Base-by-base conservation (phyloP, 2,113 vertebrate species). In the Chaenogobius annularis region DNA sequence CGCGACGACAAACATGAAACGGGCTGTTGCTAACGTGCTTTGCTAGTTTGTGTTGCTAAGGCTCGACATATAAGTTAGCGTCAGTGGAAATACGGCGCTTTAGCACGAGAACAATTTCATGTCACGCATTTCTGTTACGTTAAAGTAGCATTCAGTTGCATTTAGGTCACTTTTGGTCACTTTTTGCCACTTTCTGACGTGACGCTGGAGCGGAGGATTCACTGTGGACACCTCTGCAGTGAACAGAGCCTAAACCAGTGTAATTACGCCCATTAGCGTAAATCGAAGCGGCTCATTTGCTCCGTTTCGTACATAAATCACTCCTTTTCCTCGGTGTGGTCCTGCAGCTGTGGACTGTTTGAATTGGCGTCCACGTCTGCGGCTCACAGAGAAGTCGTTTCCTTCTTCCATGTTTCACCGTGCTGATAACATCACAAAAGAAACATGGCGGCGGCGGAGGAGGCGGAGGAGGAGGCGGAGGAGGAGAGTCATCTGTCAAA, bases 381-480 rank as follows among this genome's bases (percentile, higher is more conserved):
- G 73, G 72, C 82, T 86, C 85, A 90, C 90, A 89, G 74, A 70
- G 68, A 48, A 23, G 81, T 83, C 79, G 87, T 93, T 89, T 92
- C 89, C 90, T 83, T 74, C 83, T 74, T 81, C 79, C 84, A 90
- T 89, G 77, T 91, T 92, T 88, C 84, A 90, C 74, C 84, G 46
- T 77, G 67, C 75, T 85, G 92, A 93, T 93, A 91, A 69, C 82
- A 93, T 93, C 91, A 83, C 67, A 88, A 88, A 72, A 90, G 73
- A 81, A 92, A 92, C 88, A 88, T 66, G 74, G 69, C 72, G 75
- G 69, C 10, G 62, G 55, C 1, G 72, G 74, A 17, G 54, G 5
- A 7, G 69, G n/a, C n/a, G n/a, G n/a, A n/a, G n/a, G n/a, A n/a
- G n/a, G n/a, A n/a, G n/a, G 69, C 6, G 62, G 55, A 1, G 72